phyloP scores from a whole-genome alignment of 2,888 invertebrate species.

The Stenotaenia linearis region DNA sequence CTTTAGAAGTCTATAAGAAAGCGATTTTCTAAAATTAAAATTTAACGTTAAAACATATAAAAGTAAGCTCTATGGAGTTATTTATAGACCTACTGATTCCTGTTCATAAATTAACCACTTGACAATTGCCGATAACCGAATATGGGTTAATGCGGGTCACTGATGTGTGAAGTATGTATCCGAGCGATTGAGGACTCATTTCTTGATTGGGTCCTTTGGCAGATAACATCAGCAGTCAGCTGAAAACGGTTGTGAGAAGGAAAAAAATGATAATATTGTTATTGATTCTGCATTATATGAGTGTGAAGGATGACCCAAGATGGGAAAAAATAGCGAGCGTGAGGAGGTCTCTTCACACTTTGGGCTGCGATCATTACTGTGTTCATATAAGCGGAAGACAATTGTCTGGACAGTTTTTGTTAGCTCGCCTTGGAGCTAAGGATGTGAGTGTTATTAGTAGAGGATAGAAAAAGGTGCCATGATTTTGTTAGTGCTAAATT shows the following conservation, averaged over 20 bases:
- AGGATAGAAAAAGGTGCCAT: not conserved
- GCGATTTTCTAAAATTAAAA: too few species aligned
- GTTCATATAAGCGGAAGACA: slow-evolving; percentile 10
- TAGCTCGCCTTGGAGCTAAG: not conserved
- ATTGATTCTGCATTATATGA: slow-evolving; percentile 11
- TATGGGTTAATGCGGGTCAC: not conserved
- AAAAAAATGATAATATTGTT: slow-evolving; percentile 2
- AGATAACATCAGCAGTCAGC: not conserved
- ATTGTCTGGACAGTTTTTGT: slow-evolving; percentile 12
- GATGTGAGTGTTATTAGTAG: slow-evolving; percentile 6
- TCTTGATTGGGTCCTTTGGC: slow-evolving; percentile 11
- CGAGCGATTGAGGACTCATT: not conserved
- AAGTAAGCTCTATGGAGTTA: too few species aligned
- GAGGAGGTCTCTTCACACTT: not conserved
- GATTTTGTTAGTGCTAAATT: not conserved
- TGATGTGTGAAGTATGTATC: not conserved
- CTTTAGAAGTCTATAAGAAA: too few species aligned
- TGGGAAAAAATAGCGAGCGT: not conserved
- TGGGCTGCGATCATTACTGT: slow-evolving; percentile 3
- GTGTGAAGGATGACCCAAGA: slow-evolving; percentile 1
- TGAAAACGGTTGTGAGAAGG: not conserved
- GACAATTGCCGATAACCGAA: too few species aligned
- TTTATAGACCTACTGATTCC: too few species aligned
- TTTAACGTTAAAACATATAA: too few species aligned
- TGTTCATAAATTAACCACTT: too few species aligned